phyloP scores from a whole-genome alignment of 2,797 vertebrate genomes.

The Centroberyx gerrardi region DNA sequence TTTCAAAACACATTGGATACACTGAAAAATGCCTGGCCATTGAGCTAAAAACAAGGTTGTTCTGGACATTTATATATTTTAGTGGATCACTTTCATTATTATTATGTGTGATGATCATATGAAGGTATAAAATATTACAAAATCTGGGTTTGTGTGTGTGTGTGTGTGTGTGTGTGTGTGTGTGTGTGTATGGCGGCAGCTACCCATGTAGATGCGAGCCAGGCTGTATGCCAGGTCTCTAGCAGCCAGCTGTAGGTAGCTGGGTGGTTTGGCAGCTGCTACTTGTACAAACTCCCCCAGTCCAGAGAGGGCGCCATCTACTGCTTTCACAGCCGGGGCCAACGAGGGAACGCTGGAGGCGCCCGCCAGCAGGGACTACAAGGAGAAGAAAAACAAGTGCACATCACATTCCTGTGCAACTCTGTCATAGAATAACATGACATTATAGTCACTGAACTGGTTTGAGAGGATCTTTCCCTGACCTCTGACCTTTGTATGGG shows the following conservation, averaged over 20 bases:
- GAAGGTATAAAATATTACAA: background rate
- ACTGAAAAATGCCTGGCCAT: no score
- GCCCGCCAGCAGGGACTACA: conserved; percentile 81
- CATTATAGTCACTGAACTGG: background rate
- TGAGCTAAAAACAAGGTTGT: no score
- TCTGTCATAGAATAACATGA: background rate
- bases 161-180: conserved; percentile 5
- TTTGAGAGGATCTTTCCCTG: background rate
- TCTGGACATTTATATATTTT: background rate
- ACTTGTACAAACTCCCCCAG: conserved; percentile 77
- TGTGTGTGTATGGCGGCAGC: conserved; percentile 12
- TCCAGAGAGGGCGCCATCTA: conserved; percentile 60
- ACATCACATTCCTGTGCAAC: conserved; percentile 24
- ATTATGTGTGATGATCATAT: background rate
- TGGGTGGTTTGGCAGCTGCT: conserved; percentile 46
- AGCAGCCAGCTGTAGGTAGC: conserved; percentile 84
- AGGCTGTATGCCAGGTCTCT: conserved; percentile 89
- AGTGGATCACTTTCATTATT: background rate
- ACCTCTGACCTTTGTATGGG: conserved; percentile 81
- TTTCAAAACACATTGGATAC: no score
- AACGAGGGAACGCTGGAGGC: conserved; percentile 66
- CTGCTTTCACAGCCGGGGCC: conserved; percentile 57
- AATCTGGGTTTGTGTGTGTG: background rate
- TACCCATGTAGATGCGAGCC: conserved; percentile 89
- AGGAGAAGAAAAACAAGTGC: conserved; percentile 23